Conservation (phyloP, 64 coral and sea anemone species). For the Catalaphyllia jardinei region DNA sequence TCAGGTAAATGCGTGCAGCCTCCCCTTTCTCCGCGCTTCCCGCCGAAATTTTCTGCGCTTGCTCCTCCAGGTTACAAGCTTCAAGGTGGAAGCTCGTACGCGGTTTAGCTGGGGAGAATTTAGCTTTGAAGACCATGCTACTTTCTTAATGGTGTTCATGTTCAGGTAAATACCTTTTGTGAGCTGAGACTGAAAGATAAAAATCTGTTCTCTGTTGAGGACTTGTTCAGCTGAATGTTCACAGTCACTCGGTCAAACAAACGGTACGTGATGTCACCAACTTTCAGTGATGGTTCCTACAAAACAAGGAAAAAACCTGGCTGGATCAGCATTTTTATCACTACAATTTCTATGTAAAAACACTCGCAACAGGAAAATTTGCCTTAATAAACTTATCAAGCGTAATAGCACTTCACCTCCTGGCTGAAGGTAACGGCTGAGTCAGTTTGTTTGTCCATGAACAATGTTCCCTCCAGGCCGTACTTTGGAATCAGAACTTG, state of each 20-base stretch:
- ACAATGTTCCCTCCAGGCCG: constrained; percentile 95
- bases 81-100: too few species aligned
- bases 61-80: too few species aligned
- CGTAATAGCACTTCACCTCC: constrained; percentile 47
- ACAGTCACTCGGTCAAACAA: constrained; percentile 65
- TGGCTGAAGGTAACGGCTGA: constrained; percentile 67
- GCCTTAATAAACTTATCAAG: not conserved
- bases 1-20: too few species aligned
- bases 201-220: too few species aligned
- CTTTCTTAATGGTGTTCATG: too few species aligned
- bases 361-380: not conserved
- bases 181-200: too few species aligned
- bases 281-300: constrained; percentile 50
- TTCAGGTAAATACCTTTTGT: too few species aligned
- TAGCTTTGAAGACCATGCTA: too few species aligned
- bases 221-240: not conserved
- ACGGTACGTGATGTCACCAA: constrained; percentile 55
- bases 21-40: too few species aligned
- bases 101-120: too few species aligned
- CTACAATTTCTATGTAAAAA: not conserved
- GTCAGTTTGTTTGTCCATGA: constrained; percentile 52
- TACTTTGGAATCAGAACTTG: constrained; percentile 97
- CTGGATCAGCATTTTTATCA: not conserved
- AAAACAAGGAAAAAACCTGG: not conserved
- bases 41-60: too few species aligned